These are phyloP conservation scores for Copidosoma floridanum DNA, from an alignment of 1,140 invertebrate species.

Conservation along the genomic window DNA sequence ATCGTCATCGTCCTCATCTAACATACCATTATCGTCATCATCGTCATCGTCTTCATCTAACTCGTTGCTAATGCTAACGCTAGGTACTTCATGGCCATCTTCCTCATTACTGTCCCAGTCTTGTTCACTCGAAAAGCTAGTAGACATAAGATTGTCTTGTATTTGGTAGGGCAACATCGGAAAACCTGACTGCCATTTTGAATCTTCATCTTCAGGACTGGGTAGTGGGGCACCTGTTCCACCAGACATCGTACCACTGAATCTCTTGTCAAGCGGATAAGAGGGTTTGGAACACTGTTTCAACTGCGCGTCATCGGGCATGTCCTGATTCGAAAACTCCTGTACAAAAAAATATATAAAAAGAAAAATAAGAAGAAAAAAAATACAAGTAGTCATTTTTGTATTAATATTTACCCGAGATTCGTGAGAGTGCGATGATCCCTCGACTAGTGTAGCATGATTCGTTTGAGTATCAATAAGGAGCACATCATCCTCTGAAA, in stretches of 20 bases:
- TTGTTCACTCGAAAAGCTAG: slow-evolving; percentile 49
- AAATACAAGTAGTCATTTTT: not conserved
- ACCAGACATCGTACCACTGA: slow-evolving; percentile 30
- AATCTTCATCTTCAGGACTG: slow-evolving; percentile 51
- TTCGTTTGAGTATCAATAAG: slow-evolving; percentile 60
- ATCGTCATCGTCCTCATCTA: slow-evolving; percentile 29
- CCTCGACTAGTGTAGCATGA: slow-evolving; percentile 55
- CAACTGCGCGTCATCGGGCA: slow-evolving; percentile 47
- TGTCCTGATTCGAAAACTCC: slow-evolving; percentile 28
- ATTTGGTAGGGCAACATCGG: slow-evolving; percentile 42
- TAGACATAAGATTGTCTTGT: slow-evolving; percentile 53
- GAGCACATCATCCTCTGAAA: slow-evolving; percentile 57
- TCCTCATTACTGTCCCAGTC: slow-evolving; percentile 47
- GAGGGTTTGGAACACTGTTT: slow-evolving; percentile 37
- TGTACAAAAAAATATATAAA: not conserved
- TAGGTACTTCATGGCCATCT: slow-evolving; percentile 16
- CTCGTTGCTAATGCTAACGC: slow-evolving; percentile 9
- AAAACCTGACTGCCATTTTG: slow-evolving; percentile 49
- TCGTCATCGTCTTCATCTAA: slow-evolving; percentile 21
- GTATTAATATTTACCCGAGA: slow-evolving; percentile 4
- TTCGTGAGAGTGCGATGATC: slow-evolving; percentile 17
- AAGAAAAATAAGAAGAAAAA: no score
- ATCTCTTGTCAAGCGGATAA: slow-evolving; percentile 35
- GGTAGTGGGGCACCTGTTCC: slow-evolving; percentile 45
- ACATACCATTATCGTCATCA: not conserved